Conservation (phyloP, 1,140 invertebrate genomes). For the Scylla paramamosain region DNA sequence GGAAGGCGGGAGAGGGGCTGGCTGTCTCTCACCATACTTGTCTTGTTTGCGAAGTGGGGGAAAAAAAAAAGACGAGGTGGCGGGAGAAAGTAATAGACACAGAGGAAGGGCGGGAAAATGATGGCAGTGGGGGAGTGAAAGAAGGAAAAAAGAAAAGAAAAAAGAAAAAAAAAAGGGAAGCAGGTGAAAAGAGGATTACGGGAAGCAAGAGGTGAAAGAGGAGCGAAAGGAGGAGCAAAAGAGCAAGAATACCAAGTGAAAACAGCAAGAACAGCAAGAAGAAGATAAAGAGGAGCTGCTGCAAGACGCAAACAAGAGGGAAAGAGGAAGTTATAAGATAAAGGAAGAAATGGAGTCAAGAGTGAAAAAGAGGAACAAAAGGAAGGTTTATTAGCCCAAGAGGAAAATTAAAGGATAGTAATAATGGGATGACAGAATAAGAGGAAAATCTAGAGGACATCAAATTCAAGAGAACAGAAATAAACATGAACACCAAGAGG, state of each 20-base stretch:
- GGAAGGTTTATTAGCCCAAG: no score
- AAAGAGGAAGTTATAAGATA: neutral
- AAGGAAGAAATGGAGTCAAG: neutral
- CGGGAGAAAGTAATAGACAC: neutral
- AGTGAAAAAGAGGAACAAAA: neutral
- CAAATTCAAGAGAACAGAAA: neutral
- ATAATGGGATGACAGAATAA: neutral
- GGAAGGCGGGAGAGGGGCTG: no score
- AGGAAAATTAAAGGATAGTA: no score
- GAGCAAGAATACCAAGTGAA: neutral
- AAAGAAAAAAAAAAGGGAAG: neutral
- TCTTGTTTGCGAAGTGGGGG: neutral
- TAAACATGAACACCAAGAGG: neutral
- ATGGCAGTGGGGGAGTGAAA: neutral
- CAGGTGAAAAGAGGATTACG: neutral
- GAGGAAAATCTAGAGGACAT: no score
- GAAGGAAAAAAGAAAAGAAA: neutral
- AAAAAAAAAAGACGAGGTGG: neutral
- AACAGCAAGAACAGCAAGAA: no score
- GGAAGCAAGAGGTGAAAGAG: neutral
- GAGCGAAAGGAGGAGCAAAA: neutral
- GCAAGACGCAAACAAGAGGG: neutral
- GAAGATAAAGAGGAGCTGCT: neutral
- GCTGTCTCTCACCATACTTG: neutral
- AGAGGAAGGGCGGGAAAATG: neutral